Base-by-base conservation (phyloP, 2,888 invertebrate genomes). In the Melipona bicolor region DNA sequence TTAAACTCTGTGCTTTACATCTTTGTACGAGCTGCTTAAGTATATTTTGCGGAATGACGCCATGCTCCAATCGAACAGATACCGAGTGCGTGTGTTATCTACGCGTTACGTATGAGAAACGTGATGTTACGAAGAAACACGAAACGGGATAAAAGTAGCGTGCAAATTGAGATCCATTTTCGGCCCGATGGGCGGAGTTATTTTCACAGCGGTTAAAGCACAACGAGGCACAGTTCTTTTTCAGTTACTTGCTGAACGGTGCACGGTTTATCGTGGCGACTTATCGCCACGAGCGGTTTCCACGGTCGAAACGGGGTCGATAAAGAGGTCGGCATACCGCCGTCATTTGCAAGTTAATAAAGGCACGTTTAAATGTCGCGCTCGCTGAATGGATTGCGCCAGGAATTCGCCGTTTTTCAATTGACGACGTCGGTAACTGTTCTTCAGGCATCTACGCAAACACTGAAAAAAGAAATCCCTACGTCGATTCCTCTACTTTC, bases 281-380 rank as follows among this genome's bases (percentile, higher is more conserved):
- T 84, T 87, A 86, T 87, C 77, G 81, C 77, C 69, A 65, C 83
- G 81, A 80, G 76, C 75, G 62, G 76, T 81, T 87, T 84, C 80
- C 81, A 77, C 82, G 85, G 83, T 85, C 84, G 82, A 79, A 71
- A 74, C 36, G 54, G n/a, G 65, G 54, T 71, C 83, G 86, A 80
- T 71, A 85, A 75, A 56, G 67, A 77, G 75, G 85, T 80, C 74
- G 81, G 65, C 72, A 64, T 80, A 72, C 70, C 50, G 36, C 32
- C 65, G 78, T 85, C 77, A 78, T 85, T 85, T 85, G 81, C 85
- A 85, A 81, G 74, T 81, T 85, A 77, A 85, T 85, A 84, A 77
- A 84, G 79, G 65, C 73, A 73, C 49, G 71, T 70, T 84, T 76
- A 78, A 77, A 73, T 69, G 70, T 56, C 43, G 27, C 64, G 81